Conservation (phyloP, 2,888 invertebrate species). For the Epinotia brunnichana region DNA sequence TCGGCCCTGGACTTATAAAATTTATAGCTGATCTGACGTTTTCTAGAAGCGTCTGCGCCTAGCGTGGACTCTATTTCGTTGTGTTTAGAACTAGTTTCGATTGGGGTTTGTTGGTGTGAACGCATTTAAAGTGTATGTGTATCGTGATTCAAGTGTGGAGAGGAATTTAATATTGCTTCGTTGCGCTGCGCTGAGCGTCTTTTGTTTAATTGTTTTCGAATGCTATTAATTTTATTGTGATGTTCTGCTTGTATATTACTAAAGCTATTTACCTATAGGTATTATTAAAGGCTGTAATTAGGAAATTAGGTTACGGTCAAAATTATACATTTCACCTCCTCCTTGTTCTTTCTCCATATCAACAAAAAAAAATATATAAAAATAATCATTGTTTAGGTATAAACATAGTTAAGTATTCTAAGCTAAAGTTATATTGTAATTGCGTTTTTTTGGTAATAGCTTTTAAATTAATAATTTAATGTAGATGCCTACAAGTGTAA, state of each 20-base stretch:
- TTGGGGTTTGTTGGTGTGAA: conserved; percentile 42
- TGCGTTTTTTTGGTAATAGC: too few species aligned
- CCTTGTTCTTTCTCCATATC: too few species aligned
- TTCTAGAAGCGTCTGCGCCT: conserved; percentile 5
- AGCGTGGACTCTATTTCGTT: neutral
- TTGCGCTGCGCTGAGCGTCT: conserved; percentile 49
- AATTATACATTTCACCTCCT: too few species aligned
- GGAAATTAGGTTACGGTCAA: too few species aligned
- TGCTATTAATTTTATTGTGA: conserved; percentile 18
- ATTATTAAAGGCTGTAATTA: too few species aligned
- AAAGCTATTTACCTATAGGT: too few species aligned
- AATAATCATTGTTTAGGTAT: too few species aligned
- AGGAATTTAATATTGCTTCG: conserved; percentile 72
- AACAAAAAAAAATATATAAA: too few species aligned
- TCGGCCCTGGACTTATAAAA: conserved; percentile 78
- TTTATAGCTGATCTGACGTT: conserved; percentile 82
- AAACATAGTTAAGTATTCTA: too few species aligned
- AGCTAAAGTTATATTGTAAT: too few species aligned
- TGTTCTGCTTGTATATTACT: neutral
- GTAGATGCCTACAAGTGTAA: too few species aligned
- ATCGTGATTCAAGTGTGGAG: conserved; percentile 64
- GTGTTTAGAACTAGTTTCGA: conserved; percentile 8
- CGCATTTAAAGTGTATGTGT: conserved; percentile 61
- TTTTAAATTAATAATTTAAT: too few species aligned
- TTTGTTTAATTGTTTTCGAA: conserved; percentile 45